Base-by-base conservation (phyloP, 2,888 invertebrate species). In the Dolichomitus sp. region DNA sequence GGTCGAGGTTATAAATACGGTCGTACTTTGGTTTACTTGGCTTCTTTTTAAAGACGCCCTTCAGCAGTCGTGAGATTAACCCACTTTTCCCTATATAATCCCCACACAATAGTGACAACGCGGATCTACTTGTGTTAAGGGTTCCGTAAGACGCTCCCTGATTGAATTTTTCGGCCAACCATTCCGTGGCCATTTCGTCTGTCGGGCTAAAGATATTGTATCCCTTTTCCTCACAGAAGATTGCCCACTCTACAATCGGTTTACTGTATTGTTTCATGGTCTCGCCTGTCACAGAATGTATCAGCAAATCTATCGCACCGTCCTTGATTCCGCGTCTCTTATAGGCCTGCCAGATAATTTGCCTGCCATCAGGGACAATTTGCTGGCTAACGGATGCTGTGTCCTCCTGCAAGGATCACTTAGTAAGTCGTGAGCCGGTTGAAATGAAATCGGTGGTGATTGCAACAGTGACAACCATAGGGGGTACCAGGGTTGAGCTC, bases 321-420 rank as follows among this genome's bases (percentile, higher is more conserved):
- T 69, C 61, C 6, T 84, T 84, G 14, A 87, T 73, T 2, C 76
- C 63, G 30, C 76, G 79, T 45, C 68, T 57, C 65, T 68, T 30
- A n/a, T 87, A 87, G 2, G 84, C 84, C 54, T 87, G 54, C 81
- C 86, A 17, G 88, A 91, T 86, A 91, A 87, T 59, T 52, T 80
- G 12, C 86, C 89, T 66, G 84, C 90, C 73, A 88, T 85, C 86
- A 90, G 78, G 68, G 85, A 68, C 74, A 91, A 68, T 14, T 84
- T 84, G 37, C 45, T 57, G 65, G 78, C 70, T 42, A 86, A 23
- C 0, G 88, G 88, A 54, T 92, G 90, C 4, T 77, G 77, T 0
- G 48, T 48, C 12, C 66, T 42, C 74, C 89, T 89, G 80, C 80
- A 83, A 86, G 86, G 72, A 33, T 84, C 88, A 14, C 83, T 59